phyloP scores from a whole-genome alignment of 2,113 vertebrate species.

The Irena cyanogastra region DNA sequence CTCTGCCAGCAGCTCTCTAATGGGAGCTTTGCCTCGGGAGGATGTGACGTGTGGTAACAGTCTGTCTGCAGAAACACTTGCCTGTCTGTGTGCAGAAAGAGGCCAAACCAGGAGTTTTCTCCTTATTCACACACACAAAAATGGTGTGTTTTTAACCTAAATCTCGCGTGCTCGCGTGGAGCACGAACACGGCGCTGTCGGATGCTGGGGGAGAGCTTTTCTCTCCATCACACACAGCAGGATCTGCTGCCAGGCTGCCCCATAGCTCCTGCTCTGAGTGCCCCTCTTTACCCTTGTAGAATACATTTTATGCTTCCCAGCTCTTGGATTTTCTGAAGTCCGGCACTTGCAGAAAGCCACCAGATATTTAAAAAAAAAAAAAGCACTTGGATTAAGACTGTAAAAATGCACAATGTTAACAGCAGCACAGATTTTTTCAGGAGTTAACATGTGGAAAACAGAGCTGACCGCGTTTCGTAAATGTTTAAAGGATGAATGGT shows the following conservation, averaged over 20 bases:
- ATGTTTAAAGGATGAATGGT: not conserved
- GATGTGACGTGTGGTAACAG: not conserved
- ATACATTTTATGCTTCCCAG: not conserved
- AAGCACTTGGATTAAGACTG: not conserved
- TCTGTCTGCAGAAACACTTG: constrained; percentile 44
- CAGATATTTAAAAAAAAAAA: not conserved
- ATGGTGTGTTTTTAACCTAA: not conserved
- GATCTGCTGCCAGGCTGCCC: not conserved
- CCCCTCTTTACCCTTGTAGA: not conserved
- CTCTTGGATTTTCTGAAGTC: not conserved
- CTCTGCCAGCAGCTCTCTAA: not conserved
- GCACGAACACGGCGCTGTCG: rapidly evolving
- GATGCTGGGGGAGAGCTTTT: not conserved
- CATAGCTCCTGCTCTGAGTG: not conserved
- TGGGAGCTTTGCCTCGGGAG: not conserved
- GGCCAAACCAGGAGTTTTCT: not conserved
- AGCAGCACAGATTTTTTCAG: not conserved
- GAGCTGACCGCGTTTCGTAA: rapidly evolving
- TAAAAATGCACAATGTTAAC: not conserved
- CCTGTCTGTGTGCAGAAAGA: not conserved
- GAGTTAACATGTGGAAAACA: not conserved
- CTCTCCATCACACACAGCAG: not conserved
- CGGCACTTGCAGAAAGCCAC: not conserved
- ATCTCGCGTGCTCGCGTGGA: rapidly evolving
- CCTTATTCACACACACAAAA: not conserved